Base-by-base conservation (phyloP, 2,113 vertebrate species). In the Meleagris gallopavo region DNA sequence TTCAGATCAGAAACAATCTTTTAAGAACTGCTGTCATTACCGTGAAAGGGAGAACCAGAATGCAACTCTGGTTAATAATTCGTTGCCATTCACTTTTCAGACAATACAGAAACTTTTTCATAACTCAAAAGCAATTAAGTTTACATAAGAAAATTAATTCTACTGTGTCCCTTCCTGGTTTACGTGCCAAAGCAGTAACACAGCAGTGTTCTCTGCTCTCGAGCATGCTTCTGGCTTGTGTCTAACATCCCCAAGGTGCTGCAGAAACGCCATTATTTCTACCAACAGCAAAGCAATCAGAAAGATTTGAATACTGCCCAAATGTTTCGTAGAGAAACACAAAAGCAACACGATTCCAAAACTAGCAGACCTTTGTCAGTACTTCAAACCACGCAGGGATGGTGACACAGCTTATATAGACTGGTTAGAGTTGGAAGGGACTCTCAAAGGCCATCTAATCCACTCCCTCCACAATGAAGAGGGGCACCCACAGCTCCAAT, bases 51-150 rank as follows among this genome's bases (percentile, higher is more conserved):
- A 94, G 61, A 95, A 62, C 5, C 67, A 84, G 41, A 46, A 92
- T 77, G 62, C 69, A 80, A 15, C 34, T 74, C 74, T 60, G 79
- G 60, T 60, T 60, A 90, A 85, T 62, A 34, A 87, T 73, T 52
- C 72, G 65, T 74, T 46, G 66, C 55, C 62, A 54, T 66, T 92
- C 61, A n/a, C 32, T 86, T 94, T 91, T 77, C 69, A 90, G 73
- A 92, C 88, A 93, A 86, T 77, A 82, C 11, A 79, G 38, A 89
- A 74, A 64, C 32, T 43, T 76, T 83, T 91, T 75, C 88, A 45
- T 86, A 90, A 92, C 85, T 95, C n/a, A 3, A 79, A 94, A 88
- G 62, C 64, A 82, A 94, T 40, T 82, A 93, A 79, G 41, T 40
- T 73, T 69, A 85, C 66, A 36, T 36, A 93, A 93, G 66, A 66